These are phyloP conservation scores for Xestia rhomboidea DNA, from an alignment of 2,888 invertebrate species.

Conservation along the genomic window DNA sequence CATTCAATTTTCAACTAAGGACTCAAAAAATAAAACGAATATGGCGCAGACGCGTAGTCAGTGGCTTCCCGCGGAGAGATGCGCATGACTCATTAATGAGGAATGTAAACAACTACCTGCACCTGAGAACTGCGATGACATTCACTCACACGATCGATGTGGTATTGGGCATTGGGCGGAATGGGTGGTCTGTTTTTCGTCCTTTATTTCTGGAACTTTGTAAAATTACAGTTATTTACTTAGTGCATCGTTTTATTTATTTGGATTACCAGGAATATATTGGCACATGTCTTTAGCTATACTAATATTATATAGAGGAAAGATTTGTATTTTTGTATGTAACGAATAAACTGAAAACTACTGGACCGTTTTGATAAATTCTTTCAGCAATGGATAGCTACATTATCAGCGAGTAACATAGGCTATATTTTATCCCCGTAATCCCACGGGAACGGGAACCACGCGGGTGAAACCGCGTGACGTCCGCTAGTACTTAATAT, in stretches of 20 bases:
- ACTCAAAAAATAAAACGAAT: constrained; percentile 48
- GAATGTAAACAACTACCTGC: constrained; percentile 80
- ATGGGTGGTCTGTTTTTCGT: constrained; percentile 14
- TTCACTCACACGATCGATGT: constrained; percentile 25
- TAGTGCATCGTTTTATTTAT: neutral
- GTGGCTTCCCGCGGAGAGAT: constrained; percentile 69
- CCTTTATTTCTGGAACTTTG: constrained; percentile 27
- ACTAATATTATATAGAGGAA: too few relatives aligned
- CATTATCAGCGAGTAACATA: too few relatives aligned
- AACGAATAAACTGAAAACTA: too few relatives aligned
- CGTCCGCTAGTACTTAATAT: too few relatives aligned
- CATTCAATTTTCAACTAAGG: constrained; percentile 36
- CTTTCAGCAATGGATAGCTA: too few relatives aligned
- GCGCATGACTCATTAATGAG: constrained; percentile 78
- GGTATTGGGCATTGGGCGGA: neutral
- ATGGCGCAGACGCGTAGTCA: constrained; percentile 22
- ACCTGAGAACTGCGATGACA: constrained; percentile 61
- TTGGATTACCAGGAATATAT: neutral
- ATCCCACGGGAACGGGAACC: too few relatives aligned
- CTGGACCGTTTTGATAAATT: too few relatives aligned
- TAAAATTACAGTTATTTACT: neutral
- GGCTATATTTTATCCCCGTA: too few relatives aligned
- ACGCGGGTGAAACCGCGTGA: too few relatives aligned
- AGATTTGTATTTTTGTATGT: too few relatives aligned
- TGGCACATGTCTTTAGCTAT: neutral